Evolutionary conservation across 2,888 invertebrate genomes (phyloP), one percentile per base, ranked within the genome.

Genomic region (Julus scanicus): DNA sequence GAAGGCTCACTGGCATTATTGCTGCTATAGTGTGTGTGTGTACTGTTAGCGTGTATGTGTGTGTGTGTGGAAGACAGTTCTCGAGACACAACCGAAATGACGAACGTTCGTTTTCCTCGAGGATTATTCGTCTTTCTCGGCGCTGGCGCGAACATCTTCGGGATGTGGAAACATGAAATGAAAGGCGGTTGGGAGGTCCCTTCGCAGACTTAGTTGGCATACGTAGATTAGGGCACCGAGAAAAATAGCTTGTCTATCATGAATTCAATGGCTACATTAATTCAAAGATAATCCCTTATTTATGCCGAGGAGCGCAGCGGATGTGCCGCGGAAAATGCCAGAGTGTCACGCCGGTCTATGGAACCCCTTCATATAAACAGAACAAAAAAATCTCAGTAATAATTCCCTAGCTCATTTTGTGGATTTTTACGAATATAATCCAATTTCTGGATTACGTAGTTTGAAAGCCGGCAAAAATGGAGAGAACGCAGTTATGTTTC

Each of bases 231-330:
- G 17, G 63, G 17, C n/a, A 8, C 63, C 63, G 8, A 63, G 63
- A 63, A 63, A 63, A 63, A 63, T 63, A n/a, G 63, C n/a, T 63
- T 6, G 53, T 53, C 53, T 53, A 53, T 53, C 53, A 53, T 53
- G 63, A n/a, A 63, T 63, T 63, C n/a, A 63, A 63, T 63, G n/a
- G 63, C 63, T 63, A 63, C 63, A 63, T 63, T 63, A 63, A 63
- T 63, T 63, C 63, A 63, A 63, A 63, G 63, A 63, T 63, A 63
- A 63, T 63, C 63, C n/a, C 63, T 63, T 63, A 63, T 63, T 63
- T 63, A 63, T 63, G 63, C 63, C n/a, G 8, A 63, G 63, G 63
- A 63, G 63, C n/a, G 3, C 20, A 8, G n/a, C 63, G 63, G 63
- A 63, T 1, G 20, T 6, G 63, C 53, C 2, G 63, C 4, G n/a